Evolutionary conservation across 2,888 invertebrate species (phyloP), one percentile per base, ranked within the genome.

Genomic region (Atherix ibis): DNA sequence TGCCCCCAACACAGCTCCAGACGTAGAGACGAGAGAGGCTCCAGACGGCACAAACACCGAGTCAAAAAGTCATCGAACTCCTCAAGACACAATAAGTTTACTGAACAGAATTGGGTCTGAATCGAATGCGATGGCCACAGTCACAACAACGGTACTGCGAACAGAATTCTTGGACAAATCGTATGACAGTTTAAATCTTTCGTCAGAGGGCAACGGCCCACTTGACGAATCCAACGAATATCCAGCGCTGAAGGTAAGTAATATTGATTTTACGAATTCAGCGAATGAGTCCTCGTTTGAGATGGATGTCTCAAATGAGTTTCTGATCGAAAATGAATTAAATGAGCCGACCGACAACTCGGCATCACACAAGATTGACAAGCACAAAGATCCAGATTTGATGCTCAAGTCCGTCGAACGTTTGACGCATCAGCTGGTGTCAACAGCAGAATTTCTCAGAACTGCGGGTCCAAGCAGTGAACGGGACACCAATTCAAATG

Each of bases 341-440:
- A 26, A 18, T 13, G 38, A 28, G 5, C n/a, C 27, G 27, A 27
- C 32, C 13, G 17, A 26, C 15, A 27, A 27, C 8, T 53, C 55
- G 22, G 22, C 18, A 5, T 30, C 29, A 13, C n/a, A 26, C 12
- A 35, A 30, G 16, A 58, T 58, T 35, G 50, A 66, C 29, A 63
- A 67, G 25, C 68, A 67, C 34, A 63, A 66, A 36, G 73, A 75
- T 58, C 73, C 74, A 0, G 74, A 74, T 46, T 66, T 74, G 2
- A 75, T 75, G 75, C 65, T 76, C 2, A 73, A 72, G 40, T 75
- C 74, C 0, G 61, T 75, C 33, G 75, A 76, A 48, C 62, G 74
- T 13, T 58, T 75, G 13, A 76, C 75, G 0, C 69, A 72, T 9
- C 69, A 74, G 43, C 57, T 75, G 28, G 72, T 76, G 2, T 71